Percentiles rank a stretch among this genome's conserved stretches.
These are phyloP conservation scores for Drosophila melanosoma DNA, from an alignment of 2,888 invertebrate genomes.

Conservation along the genomic window DNA sequence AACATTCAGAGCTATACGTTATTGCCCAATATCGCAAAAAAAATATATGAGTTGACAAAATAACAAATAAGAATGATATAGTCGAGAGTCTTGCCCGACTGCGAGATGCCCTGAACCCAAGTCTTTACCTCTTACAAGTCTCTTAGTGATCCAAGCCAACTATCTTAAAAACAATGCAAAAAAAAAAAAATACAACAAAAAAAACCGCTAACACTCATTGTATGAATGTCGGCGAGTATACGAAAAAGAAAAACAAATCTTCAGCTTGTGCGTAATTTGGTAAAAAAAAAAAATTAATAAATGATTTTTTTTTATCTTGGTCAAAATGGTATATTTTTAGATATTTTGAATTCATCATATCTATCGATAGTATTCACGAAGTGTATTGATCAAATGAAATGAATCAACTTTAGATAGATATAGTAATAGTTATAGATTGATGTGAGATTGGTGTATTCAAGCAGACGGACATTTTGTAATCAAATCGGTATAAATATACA, in stretches of 20 bases:
- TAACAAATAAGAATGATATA: neutral
- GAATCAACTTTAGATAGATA: neutral
- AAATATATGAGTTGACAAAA: neutral
- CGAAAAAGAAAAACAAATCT: neutral
- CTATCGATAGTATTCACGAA: neutral
- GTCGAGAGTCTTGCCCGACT: neutral
- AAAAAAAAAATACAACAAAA: neutral
- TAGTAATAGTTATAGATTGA: neutral
- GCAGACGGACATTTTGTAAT: neutral
- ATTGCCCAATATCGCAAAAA: slow-evolving; percentile 27
- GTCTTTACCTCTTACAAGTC: neutral
- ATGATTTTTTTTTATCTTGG: neutral
- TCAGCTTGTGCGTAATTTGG: neutral
- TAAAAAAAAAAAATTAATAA: neutral
- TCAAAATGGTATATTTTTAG: neutral
- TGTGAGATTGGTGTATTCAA: neutral
- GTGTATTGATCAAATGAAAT: neutral
- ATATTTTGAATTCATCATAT: neutral
- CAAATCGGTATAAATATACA: too few relatives aligned
- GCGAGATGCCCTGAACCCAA: neutral
- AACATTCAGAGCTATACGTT: slow-evolving; percentile 43
- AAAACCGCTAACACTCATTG: neutral
- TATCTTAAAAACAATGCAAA: neutral
- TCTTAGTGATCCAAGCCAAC: neutral
- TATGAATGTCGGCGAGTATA: neutral